phyloP scores from a whole-genome alignment of 2,797 vertebrate species.

The Discoglossus pictus region DNA sequence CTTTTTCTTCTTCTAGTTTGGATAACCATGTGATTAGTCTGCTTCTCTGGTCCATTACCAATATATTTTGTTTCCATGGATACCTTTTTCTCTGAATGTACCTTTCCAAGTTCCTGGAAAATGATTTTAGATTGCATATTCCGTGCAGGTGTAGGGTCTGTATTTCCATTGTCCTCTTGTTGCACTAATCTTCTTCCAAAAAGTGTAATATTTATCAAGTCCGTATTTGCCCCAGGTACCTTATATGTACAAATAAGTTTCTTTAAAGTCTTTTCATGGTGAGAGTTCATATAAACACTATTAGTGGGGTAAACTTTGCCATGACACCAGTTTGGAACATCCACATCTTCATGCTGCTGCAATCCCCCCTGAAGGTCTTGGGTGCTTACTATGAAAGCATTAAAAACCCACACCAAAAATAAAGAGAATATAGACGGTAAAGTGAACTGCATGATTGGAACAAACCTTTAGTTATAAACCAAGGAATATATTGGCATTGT shows the following conservation, averaged over 20 bases:
- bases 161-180: constrained; percentile 3
- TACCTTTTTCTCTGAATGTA: background rate
- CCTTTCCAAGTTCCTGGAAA: constrained; percentile 3
- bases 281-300: constrained; percentile 11
- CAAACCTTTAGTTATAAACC: constrained; percentile 15
- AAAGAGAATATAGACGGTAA: constrained; percentile 12
- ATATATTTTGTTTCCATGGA: constrained; percentile 2
- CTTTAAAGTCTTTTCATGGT: background rate
- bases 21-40: background rate
- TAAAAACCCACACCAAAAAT: constrained; percentile 5
- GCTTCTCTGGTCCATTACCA: background rate
- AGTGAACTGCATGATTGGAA: constrained; percentile 31
- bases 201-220: background rate
- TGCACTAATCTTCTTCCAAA: background rate
- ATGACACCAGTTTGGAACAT: constrained; percentile 26
- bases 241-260: constrained; percentile 15
- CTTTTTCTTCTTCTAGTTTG: constrained; percentile 35
- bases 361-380: constrained; percentile 17
- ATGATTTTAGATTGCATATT: background rate
- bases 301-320: constrained; percentile 14
- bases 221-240: background rate
- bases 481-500: constrained; percentile 13
- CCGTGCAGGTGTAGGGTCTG: constrained; percentile 2
- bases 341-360: constrained; percentile 7
- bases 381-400: constrained; percentile 27